A percentile compares a stretch with the other conserved stretches of the same genome.
These are phyloP conservation scores for Etheostoma spectabile DNA, from an alignment of 2,113 vertebrate species.

Conservation along the genomic window DNA sequence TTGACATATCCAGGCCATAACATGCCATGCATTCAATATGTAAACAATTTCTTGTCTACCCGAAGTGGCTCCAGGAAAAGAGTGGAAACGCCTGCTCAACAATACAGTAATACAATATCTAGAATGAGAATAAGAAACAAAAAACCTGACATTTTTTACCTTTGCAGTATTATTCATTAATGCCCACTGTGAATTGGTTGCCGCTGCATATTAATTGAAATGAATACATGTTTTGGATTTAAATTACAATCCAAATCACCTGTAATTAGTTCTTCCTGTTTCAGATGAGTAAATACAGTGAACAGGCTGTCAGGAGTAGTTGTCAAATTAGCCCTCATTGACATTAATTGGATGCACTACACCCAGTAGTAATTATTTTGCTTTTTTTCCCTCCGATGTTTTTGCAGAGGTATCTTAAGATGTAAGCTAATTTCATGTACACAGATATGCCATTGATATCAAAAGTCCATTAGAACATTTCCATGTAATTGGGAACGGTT, in stretches of 20 bases:
- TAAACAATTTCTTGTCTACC: slow-evolving; percentile 9
- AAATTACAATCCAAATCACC: slow-evolving; percentile 56
- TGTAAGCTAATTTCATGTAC: slow-evolving; percentile 56
- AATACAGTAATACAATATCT: neutral
- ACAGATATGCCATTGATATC: slow-evolving; percentile 58
- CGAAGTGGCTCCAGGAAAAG: neutral
- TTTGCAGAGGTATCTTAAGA: slow-evolving; percentile 52
- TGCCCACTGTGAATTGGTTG: slow-evolving; percentile 20
- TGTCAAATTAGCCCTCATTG: slow-evolving; percentile 74
- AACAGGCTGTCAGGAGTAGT: slow-evolving; percentile 60
- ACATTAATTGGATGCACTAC: slow-evolving; percentile 78
- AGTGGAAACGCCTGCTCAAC: neutral
- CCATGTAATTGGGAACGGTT: slow-evolving; percentile 53
- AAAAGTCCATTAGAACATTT: slow-evolving; percentile 53
- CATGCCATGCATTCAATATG: slow-evolving; percentile 12
- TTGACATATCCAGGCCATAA: slow-evolving; percentile 51
- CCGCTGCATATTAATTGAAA: slow-evolving; percentile 47
- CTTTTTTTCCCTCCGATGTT: slow-evolving; percentile 21
- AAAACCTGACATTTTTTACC: neutral
- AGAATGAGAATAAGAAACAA: neutral
- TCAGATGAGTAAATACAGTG: slow-evolving; percentile 71
- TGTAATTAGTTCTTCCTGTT: slow-evolving; percentile 72
- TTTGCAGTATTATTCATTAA: slow-evolving; percentile 18
- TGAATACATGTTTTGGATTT: slow-evolving; percentile 53
- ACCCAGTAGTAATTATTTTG: slow-evolving; percentile 65